Evolutionary conservation across 2,113 vertebrate genomes (phyloP).

Genomic region (Bufo gargarizans): DNA sequence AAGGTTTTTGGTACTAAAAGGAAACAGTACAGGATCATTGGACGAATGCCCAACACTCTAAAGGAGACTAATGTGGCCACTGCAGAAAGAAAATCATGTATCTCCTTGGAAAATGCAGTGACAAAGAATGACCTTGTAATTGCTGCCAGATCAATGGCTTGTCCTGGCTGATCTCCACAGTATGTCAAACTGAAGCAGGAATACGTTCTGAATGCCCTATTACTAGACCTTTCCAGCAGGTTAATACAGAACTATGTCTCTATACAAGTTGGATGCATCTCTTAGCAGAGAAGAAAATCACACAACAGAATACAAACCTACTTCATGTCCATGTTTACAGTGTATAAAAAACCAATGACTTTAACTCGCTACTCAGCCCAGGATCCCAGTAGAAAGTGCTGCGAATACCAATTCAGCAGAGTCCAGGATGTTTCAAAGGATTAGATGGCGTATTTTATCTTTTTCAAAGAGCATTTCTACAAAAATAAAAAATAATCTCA

Average conservation of each 20-base stretch:
- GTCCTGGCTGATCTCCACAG: slow-evolving; percentile 60
- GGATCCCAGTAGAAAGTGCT: background rate
- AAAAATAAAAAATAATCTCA: background rate
- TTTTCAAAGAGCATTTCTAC: background rate
- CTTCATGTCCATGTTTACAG: background rate
- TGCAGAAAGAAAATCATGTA: slow-evolving; percentile 30
- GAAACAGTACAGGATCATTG: slow-evolving; percentile 18
- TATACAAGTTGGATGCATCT: slow-evolving; percentile 29
- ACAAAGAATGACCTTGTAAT: slow-evolving; percentile 62
- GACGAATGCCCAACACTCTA: slow-evolving; percentile 36
- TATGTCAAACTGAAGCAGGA: slow-evolving; percentile 58
- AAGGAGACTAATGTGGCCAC: slow-evolving; percentile 17
- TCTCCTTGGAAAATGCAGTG: slow-evolving; percentile 26
- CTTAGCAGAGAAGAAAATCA: slow-evolving; percentile 15
- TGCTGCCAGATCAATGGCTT: slow-evolving; percentile 63
- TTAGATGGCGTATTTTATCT: background rate
- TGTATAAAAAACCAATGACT: background rate
- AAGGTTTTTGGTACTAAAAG: background rate
- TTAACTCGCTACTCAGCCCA: background rate
- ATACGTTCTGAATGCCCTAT: slow-evolving; percentile 50
- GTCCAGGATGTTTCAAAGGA: background rate
- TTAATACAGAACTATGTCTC: slow-evolving; percentile 55
- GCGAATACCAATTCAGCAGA: background rate
- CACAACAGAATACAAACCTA: background rate
- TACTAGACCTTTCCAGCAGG: slow-evolving; percentile 47